A percentile compares a stretch with the other conserved stretches of the same genome.
Evolutionary conservation across 2,797 vertebrate species (phyloP).

Genomic region (Fratercula arctica): DNA sequence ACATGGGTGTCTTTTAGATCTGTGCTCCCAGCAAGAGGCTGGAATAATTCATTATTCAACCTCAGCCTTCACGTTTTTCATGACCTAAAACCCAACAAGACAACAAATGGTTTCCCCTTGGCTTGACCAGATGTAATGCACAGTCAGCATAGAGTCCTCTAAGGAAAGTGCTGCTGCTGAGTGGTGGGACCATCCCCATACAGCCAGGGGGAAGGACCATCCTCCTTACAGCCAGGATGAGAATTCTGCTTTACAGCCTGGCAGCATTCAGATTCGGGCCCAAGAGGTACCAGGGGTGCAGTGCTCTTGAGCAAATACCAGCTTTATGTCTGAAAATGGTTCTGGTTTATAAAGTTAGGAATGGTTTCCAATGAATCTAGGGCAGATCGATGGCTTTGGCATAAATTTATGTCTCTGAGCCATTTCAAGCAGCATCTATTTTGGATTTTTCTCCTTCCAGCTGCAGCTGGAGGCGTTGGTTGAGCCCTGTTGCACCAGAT

Average conservation of each 20-base stretch:
- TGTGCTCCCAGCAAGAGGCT: not conserved
- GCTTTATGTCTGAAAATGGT: not conserved
- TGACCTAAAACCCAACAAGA: not conserved
- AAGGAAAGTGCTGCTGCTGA: not conserved
- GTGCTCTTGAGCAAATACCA: not conserved
- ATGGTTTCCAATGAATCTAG: not conserved
- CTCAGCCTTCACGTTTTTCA: not conserved
- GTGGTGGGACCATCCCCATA: not conserved
- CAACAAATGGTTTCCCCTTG: not conserved
- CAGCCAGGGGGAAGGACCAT: not conserved
- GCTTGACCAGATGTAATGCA: not conserved
- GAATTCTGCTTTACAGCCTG: not conserved
- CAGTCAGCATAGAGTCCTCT: rapidly evolving
- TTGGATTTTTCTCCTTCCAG: not conserved
- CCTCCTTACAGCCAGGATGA: not conserved
- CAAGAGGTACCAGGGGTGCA: not conserved
- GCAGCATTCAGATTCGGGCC: not conserved
- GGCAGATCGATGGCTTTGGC: not conserved
- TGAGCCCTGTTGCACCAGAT: not conserved
- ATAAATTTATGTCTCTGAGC: not conserved
- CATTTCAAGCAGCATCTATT: not conserved
- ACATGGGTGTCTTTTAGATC: not conserved
- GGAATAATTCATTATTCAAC: not conserved
- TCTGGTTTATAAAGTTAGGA: not conserved
- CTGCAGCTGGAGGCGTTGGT: not conserved